phyloP scores from a whole-genome alignment of 2,888 invertebrate species.

The Heliconius sara region DNA sequence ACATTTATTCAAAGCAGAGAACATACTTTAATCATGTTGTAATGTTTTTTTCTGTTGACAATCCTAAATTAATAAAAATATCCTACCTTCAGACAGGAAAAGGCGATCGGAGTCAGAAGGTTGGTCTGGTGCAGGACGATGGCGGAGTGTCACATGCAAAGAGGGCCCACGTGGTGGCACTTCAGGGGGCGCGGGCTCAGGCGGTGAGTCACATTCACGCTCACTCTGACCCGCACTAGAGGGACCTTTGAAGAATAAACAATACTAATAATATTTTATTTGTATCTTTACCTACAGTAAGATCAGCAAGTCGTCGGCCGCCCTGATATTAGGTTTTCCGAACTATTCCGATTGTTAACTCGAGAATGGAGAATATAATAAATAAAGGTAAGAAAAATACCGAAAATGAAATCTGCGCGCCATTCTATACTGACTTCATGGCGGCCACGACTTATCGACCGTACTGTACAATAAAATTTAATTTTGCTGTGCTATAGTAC shows the following conservation, averaged over 20 bases:
- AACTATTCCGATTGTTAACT: no score
- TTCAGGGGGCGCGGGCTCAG: conserved; percentile 93
- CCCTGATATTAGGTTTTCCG: not conserved
- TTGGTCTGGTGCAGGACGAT: conserved; percentile 77
- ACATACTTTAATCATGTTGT: no score
- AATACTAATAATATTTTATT: not conserved
- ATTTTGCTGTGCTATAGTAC: not conserved
- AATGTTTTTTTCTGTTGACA: no score
- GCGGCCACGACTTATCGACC: no score
- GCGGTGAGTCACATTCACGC: conserved; percentile 88
- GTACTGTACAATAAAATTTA: not conserved
- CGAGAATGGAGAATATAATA: no score
- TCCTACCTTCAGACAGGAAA: conserved; percentile 77
- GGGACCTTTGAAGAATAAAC: conserved; percentile 43
- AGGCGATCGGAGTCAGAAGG: conserved; percentile 77
- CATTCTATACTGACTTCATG: not conserved
- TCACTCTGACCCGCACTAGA: conserved; percentile 74
- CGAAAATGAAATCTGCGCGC: no score
- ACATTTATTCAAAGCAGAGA: no score
- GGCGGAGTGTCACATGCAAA: conserved; percentile 85
- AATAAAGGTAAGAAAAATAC: no score
- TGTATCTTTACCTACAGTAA: not conserved
- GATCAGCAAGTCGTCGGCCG: not conserved
- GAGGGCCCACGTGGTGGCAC: conserved; percentile 94
- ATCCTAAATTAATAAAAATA: not conserved